Evolutionary conservation across 1,140 invertebrate genomes (phyloP), one percentile per base, ranked within the genome.

Genomic region (Bathynomus jamesi): DNA sequence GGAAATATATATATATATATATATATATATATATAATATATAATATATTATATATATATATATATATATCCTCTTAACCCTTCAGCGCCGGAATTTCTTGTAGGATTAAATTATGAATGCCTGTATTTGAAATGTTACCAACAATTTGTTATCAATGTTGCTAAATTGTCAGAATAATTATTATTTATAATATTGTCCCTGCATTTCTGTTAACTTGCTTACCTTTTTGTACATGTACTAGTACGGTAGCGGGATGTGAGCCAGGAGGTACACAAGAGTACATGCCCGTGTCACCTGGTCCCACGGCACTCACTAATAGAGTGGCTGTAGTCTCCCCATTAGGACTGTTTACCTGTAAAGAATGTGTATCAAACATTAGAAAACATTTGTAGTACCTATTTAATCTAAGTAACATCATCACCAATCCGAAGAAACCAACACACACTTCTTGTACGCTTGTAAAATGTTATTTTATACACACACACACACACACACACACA

Each of bases 211-310:
- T n/a, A 53, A 53, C 13, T 53, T 40, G 13, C 53, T 27, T 29
- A 61, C 67, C 67, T 69, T 69, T 69, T 61, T 69, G 67, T 21
- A 69, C 67, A 24, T 69, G 67, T n/a, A 69, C 67, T 30, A 61
- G 67, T 13, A 69, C 67, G 28, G 67, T 53, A 25, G 67, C 67
- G 24, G 67, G 67, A 61, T 69, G 67, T 2, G 67, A 69, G 24
- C 67, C 67, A 1, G 32, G 67, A 10, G 67, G 67, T 25, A 69
- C 67, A 28, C 67, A 69, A 0, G 67, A 69, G 28, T 69, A 69
- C 67, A 69, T 69, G 4, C 67, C 67, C 0, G 67, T 61, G 28
- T 69, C 68, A 0, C 40, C 70, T 13, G 61, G 65, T 17, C 61
- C 60, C 27, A 71, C 67, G 0, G 63, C 27, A 1, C 61, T 72